A percentile compares a stretch with the other conserved stretches of the same genome.
Conservation (phyloP, 2,888 invertebrate species). For the Scaptodrosophila latifasciaeformis region DNA sequence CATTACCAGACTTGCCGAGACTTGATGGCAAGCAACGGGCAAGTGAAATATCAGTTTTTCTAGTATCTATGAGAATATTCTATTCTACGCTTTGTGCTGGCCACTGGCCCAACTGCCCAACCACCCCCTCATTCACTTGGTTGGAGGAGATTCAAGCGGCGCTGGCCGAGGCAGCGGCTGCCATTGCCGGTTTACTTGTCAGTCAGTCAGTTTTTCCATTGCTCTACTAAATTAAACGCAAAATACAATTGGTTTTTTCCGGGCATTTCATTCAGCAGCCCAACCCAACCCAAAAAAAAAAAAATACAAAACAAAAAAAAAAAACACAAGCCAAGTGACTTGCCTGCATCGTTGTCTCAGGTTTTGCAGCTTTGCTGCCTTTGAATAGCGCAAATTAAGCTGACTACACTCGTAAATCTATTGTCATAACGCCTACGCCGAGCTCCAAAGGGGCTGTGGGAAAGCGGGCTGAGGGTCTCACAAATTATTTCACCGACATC, state of each 20-base stretch:
- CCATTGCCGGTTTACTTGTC: constrained; percentile 3
- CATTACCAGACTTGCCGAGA: too few relatives aligned
- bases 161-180: constrained; percentile 1
- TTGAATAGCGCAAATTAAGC: constrained; percentile 61
- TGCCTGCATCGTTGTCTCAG: constrained; percentile 49
- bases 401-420: constrained; percentile 59
- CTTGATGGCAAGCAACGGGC: too few relatives aligned
- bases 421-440: constrained; percentile 61
- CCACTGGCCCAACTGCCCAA: constrained; percentile 35
- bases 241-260: constrained; percentile 76
- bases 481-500: constrained; percentile 37
- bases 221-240: constrained; percentile 68
- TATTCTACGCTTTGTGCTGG: too few relatives aligned
- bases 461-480: constrained; percentile 11
- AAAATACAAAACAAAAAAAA: too few relatives aligned
- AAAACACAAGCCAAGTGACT: constrained; percentile 36
- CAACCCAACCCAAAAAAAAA: too few relatives aligned
- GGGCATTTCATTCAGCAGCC: constrained; percentile 71
- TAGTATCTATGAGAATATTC: too few relatives aligned
- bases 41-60: too few relatives aligned
- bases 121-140: constrained; percentile 21
- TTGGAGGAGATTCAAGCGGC: constrained; percentile 11
- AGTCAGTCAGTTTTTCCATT: constrained; percentile 25
- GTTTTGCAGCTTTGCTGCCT: constrained; percentile 27
- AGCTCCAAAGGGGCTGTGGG: constrained; percentile 25